Percentiles rank a stretch among this genome's conserved stretches.
Conservation (phyloP, 64 coral and sea anemone genomes). For the Pocillopora verrucosa region DNA sequence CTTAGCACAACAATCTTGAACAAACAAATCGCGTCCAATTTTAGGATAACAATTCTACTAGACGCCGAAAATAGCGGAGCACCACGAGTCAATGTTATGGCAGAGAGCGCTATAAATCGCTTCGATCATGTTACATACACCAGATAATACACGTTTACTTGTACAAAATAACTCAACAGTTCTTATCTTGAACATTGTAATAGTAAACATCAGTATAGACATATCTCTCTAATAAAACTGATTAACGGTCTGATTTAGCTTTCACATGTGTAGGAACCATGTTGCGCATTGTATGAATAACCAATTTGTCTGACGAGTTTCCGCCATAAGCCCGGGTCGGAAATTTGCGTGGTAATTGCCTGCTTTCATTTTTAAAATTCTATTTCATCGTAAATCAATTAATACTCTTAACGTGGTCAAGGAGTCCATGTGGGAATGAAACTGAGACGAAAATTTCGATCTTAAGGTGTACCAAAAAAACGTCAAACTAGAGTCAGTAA, state of each 20-base stretch:
- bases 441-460: background rate
- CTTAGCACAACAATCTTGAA: background rate
- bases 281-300: background rate
- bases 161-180: background rate
- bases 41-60: background rate
- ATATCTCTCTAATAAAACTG: conserved; percentile 20
- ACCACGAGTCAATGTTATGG: background rate
- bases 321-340: background rate
- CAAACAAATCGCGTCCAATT: background rate
- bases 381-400: background rate
- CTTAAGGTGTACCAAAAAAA: background rate
- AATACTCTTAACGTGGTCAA: background rate
- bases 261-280: background rate
- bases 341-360: background rate
- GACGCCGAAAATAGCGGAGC: background rate
- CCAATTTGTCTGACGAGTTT: background rate
- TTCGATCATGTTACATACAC: background rate
- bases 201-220: conserved; percentile 22
- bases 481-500: background rate
- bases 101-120: background rate
- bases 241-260: conserved; percentile 27
- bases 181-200: conserved; percentile 4
- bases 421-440: background rate
- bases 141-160: background rate
- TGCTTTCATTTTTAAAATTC: background rate